A percentile compares a stretch with the other conserved stretches of the same genome.
Conservation (phyloP, 2,113 vertebrate species). For the Rhineura floridana region DNA sequence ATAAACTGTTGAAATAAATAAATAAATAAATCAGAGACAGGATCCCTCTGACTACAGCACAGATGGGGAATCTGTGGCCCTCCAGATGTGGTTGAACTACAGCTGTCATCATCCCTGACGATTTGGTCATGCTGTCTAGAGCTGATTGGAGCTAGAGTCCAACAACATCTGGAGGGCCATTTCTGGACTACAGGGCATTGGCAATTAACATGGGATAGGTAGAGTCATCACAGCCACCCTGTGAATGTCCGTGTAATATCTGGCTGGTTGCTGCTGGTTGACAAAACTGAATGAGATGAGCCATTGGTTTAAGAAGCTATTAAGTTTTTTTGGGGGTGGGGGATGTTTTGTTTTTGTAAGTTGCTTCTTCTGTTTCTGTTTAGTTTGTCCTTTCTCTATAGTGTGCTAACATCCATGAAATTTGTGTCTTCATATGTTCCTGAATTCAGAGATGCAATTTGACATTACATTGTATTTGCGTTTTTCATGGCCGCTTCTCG, state of each 20-base stretch:
- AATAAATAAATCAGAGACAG: not conserved
- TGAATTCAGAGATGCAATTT: not conserved
- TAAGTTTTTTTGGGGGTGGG: too few relatives aligned
- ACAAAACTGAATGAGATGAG: not conserved
- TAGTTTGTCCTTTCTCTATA: not conserved
- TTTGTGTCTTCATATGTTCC: not conserved
- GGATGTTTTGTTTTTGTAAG: not conserved
- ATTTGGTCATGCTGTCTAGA: too few relatives aligned
- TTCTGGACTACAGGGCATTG: not conserved
- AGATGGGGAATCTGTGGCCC: too few relatives aligned
- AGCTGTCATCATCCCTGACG: too few relatives aligned
- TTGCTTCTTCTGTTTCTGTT: not conserved
- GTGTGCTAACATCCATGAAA: not conserved
- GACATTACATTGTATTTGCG: not conserved
- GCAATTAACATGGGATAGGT: not conserved
- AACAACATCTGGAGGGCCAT: too few relatives aligned
- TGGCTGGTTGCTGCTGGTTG: too few relatives aligned
- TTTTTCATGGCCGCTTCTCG: not conserved
- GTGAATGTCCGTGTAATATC: not conserved
- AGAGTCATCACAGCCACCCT: not conserved
- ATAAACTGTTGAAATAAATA: too few relatives aligned
- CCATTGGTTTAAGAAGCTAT: not conserved
- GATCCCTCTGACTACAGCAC: too few relatives aligned
- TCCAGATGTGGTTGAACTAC: too few relatives aligned
- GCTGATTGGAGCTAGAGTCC: too few relatives aligned